These are phyloP conservation scores for Bembecia ichneumoniformis DNA, from an alignment of 2,888 invertebrate species.

Conservation along the genomic window DNA sequence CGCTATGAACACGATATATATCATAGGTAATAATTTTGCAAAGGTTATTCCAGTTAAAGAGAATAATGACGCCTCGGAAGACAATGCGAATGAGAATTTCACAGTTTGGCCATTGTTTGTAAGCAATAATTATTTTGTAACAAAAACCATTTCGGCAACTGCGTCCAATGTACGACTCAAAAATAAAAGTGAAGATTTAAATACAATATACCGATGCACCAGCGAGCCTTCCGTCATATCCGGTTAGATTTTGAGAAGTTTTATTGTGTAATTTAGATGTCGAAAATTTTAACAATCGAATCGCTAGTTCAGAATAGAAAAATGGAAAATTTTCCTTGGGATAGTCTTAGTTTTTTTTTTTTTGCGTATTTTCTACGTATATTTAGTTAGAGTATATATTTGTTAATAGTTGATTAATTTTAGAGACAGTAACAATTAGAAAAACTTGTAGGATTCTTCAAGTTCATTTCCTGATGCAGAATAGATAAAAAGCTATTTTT, in stretches of 20 bases:
- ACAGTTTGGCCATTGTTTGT: conserved; percentile 31
- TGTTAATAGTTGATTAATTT: too few species aligned
- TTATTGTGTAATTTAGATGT: too few species aligned
- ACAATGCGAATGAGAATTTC: conserved; percentile 19
- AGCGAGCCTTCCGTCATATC: conserved; percentile 41
- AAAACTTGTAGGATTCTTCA: too few species aligned
- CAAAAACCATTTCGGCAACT: conserved; percentile 25
- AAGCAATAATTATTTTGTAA: conserved; percentile 19
- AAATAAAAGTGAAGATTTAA: conserved; percentile 35
- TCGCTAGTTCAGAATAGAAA: too few species aligned
- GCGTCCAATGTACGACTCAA: conserved; percentile 15
- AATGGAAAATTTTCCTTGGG: too few species aligned
- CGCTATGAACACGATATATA: conserved; percentile 24
- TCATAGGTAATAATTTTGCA: conserved; percentile 3
- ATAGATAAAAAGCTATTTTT: too few species aligned
- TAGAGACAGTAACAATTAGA: too few species aligned
- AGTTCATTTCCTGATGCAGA: too few species aligned
- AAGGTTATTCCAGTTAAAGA: conserved; percentile 9
- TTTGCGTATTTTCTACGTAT: too few species aligned
- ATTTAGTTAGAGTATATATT: too few species aligned
- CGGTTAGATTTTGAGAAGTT: conserved; percentile 22
- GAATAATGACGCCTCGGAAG: conserved; percentile 6
- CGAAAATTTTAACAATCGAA: too few species aligned
- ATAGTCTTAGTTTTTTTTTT: too few species aligned
- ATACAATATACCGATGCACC: conserved; percentile 42